Percentiles rank a stretch among this genome's conserved stretches.
phyloP scores from a whole-genome alignment of 2,888 invertebrate genomes.

The Macrophya annulata region DNA sequence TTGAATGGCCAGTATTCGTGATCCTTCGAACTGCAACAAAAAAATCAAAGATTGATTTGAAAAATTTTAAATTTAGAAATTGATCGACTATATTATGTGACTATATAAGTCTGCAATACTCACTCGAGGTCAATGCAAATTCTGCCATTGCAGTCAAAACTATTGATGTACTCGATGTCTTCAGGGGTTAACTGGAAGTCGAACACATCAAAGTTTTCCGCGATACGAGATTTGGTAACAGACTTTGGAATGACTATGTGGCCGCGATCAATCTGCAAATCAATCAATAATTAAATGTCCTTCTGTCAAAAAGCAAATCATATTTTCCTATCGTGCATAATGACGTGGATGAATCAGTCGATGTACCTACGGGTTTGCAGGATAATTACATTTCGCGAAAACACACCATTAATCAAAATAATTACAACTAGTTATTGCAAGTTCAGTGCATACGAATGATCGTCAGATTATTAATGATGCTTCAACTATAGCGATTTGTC shows the following conservation, averaged over 20 bases:
- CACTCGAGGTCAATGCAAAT: conserved; percentile 85
- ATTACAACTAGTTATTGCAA: neutral
- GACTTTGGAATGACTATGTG: conserved; percentile 92
- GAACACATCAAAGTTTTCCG: conserved; percentile 87
- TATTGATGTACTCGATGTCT: conserved; percentile 85
- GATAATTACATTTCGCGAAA: neutral
- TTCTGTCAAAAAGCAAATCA: neutral
- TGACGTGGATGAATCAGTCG: neutral
- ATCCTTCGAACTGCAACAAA: conserved; percentile 80
- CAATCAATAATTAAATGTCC: neutral
- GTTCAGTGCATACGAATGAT: neutral
- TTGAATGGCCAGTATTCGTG: conserved; percentile 81
- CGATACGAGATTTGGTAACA: conserved; percentile 87
- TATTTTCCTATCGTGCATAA: neutral
- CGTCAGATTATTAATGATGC: neutral
- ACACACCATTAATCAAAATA: neutral
- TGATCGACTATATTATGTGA: neutral
- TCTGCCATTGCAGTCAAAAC: conserved; percentile 88
- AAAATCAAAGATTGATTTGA: conserved; percentile 53
- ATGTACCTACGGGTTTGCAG: neutral
- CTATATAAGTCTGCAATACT: conserved; percentile 76
- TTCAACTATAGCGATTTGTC: neutral
- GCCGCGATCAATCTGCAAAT: conserved; percentile 83
- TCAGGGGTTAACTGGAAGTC: conserved; percentile 88
- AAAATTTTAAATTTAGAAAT: neutral